Evolutionary conservation across 1,140 invertebrate genomes (phyloP), one percentile per base, ranked within the genome.

Genomic region (Cydia splendana): DNA sequence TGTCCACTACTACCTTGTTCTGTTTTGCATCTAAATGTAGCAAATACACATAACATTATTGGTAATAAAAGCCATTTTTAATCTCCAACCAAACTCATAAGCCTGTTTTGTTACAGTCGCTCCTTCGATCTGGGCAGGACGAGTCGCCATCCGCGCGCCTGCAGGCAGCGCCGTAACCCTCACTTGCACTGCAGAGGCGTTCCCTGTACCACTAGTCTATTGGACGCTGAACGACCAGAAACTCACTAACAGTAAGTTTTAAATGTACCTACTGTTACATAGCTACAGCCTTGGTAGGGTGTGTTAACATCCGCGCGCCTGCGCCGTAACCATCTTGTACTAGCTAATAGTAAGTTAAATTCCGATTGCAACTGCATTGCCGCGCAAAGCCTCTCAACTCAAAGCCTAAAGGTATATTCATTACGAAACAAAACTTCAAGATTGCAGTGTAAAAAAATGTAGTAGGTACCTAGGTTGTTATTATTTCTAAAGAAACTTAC

Each of bases 121-220:
- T 0, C 89, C 90, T 12, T 84, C 86, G 15, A 85, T 88, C 7
- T 88, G 88, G 87, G 85, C 88, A 2, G 85, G 85, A 0, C 80
- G 87, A 2, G 87, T 88, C 3, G 88, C 98, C 30, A 95, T 98
- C 7, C 96, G 95, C 6, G 96, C 97, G 0, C 96, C 96, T 3
- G 89, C 96, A 7, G 96, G 95, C 74, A 96, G 95, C 79, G 95
- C 97, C 77, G 96, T 97, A 2, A 94, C 95, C 6, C 93, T 98
- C 5, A 96, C 97, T 82, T 98, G 97, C 84, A 95, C 95, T 77
- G 96, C 97, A 1, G 97, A 98, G 93, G 97, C 97, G 1, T 97
- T 96, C 73, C 97, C 97, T 0, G 42, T 78, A 0, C 90, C 89
- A 2, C 85, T 85, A 15, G 79, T 85, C 12, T 87, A 87, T 74